phyloP scores from a whole-genome alignment of 2,888 invertebrate species.

The Lithophane socia region DNA sequence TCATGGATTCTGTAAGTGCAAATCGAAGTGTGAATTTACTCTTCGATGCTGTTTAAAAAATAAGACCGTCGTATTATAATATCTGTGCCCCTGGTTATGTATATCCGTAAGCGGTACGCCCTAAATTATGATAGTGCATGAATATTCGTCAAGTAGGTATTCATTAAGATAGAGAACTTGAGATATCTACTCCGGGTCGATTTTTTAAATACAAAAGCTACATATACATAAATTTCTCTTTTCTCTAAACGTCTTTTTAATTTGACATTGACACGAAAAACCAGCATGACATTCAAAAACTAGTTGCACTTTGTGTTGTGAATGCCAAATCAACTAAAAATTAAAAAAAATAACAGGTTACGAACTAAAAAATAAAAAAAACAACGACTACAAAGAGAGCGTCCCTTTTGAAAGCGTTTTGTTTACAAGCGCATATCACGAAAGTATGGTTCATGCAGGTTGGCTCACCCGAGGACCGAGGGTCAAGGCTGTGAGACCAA shows the following conservation, averaged over 20 bases:
- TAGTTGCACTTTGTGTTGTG: slow-evolving; percentile 20
- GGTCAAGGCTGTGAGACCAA: slow-evolving; percentile 79
- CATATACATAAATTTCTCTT: not conserved
- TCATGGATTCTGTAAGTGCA: not conserved
- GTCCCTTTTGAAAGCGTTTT: slow-evolving; percentile 64
- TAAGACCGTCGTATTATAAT: no score
- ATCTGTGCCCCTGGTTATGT: not conserved
- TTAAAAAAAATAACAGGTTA: slow-evolving; percentile 39
- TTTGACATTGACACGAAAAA: slow-evolving; percentile 20
- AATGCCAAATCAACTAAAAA: slow-evolving; percentile 21
- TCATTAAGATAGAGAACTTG: not conserved
- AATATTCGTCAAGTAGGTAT: not conserved
- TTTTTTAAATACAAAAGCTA: not conserved
- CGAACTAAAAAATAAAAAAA: slow-evolving; percentile 38
- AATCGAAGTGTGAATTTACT: not conserved
- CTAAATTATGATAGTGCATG: not conserved
- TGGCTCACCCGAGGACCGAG: slow-evolving; percentile 79
- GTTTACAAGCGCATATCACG: slow-evolving; percentile 71
- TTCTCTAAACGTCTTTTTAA: not conserved
- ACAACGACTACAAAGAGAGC: slow-evolving; percentile 45
- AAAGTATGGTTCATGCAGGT: slow-evolving; percentile 72
- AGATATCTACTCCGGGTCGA: no score
- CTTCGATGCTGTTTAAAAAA: no score
- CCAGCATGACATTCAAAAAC: slow-evolving; percentile 23
- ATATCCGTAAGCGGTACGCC: not conserved